Evolutionary conservation across 2,888 invertebrate species (phyloP).

Genomic region (Calameuta idolon): DNA sequence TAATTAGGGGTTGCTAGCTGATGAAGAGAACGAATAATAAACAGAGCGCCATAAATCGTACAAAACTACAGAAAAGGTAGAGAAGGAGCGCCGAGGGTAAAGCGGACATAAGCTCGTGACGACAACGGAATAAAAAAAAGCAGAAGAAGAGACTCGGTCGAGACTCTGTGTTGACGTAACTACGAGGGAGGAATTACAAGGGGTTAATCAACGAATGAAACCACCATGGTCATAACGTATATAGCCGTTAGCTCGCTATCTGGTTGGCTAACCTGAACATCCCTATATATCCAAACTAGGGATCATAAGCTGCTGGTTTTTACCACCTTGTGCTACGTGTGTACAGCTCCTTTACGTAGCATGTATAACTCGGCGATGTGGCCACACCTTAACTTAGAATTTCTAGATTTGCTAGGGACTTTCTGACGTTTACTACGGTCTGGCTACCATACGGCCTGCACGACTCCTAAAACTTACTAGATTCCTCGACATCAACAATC

Average conservation of each 20-base stretch:
- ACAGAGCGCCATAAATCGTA: neutral
- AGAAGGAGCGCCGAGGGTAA: constrained; percentile 3
- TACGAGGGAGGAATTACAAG: constrained; percentile 52
- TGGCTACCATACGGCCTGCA: neutral
- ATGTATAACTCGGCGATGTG: neutral
- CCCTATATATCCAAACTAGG: neutral
- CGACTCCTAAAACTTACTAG: neutral
- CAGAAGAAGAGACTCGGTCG: constrained; percentile 7
- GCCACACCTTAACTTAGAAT: neutral
- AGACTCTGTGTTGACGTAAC: constrained; percentile 42
- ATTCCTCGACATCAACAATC: neutral
- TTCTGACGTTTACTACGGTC: neutral
- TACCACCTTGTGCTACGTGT: neutral
- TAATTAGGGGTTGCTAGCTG: neutral
- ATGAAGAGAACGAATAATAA: neutral
- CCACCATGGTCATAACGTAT: neutral
- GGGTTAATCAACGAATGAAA: constrained; percentile 45
- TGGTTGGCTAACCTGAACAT: neutral
- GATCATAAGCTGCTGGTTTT: neutral
- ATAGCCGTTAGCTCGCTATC: neutral
- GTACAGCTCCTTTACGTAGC: neutral
- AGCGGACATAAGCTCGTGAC: constrained; percentile 16
- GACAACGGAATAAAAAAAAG: constrained; percentile 21
- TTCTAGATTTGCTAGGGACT: neutral
- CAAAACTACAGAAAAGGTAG: constrained; percentile 11